Evolutionary conservation across 2,797 vertebrate genomes (phyloP), one percentile per base, ranked within the genome.

Genomic region (Lophius americanus): DNA sequence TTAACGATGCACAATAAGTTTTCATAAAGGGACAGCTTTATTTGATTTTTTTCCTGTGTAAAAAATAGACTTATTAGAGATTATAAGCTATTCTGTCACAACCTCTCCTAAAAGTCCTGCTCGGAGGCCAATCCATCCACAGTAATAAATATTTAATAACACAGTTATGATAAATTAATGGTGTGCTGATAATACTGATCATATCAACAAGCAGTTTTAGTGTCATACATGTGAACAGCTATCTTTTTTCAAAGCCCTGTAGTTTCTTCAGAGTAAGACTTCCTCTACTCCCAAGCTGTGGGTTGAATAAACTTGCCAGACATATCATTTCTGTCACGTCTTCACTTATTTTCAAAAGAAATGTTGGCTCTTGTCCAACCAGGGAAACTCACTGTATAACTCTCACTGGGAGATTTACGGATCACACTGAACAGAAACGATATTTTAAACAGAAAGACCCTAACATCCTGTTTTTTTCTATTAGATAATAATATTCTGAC

Each of bases 61-160:
- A 79, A 71, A 66, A 14, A 35, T n/a, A 38, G 46, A 32, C 48
- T 37, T 60, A 46, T 68, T 36, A 69, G 41, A 68, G 8, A 56
- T 51, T 73, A 36, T 23, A 23, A 23, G 2, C 23, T 23, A 23
- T 2, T 23, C 23, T 23, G 23, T 23, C 1, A 23, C 23, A 23
- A 23, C 2, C 23, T 23, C 23, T 23, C 23, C 23, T 23, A 23
- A 1, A 1, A 38, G 37, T 38, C 37, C 37, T 38, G 37, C 7
- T 23, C 23, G 23, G 23, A 23, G 23, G 23, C 23, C 23, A 23
- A 23, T 23, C 23, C 23, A 23, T 23, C 23, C 23, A 23, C 23
- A 4, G 23, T 23, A 23, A 23, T 23, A 23, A 23, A 23, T 23
- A 23, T 23, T 38, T 7, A 38, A 38, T 38, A 38, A 38, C 37